phyloP scores from a whole-genome alignment of 2,113 vertebrate species.

The Bettongia penicillata region DNA sequence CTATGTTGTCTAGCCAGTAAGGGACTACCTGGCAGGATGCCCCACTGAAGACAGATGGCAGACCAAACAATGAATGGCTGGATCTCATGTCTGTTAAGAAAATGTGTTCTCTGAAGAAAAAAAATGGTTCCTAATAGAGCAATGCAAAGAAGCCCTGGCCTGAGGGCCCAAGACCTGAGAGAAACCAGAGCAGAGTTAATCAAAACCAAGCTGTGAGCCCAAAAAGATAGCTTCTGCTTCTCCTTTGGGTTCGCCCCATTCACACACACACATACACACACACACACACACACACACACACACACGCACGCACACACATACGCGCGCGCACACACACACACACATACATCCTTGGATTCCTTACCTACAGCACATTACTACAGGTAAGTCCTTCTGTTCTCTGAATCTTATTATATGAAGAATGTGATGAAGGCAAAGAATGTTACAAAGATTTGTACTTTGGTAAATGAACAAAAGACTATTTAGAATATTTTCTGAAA shows the following conservation, averaged over 20 bases:
- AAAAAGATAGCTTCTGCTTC: neutral
- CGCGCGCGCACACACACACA: neutral
- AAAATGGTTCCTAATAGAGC: neutral
- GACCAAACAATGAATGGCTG: neutral
- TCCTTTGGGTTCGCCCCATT: neutral
- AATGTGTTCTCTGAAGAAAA: neutral
- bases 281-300: neutral
- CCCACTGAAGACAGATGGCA: conserved; percentile 1
- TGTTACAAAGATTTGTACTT: neutral
- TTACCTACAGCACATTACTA: neutral
- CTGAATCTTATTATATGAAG: neutral
- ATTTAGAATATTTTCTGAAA: neutral
- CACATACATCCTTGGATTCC: neutral
- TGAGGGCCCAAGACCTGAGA: neutral
- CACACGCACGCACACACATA: neutral
- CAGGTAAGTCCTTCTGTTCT: neutral
- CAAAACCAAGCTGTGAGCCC: neutral
- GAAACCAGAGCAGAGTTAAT: conserved; percentile 7
- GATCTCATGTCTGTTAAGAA: neutral
- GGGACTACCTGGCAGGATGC: neutral
- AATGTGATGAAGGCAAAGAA: neutral
- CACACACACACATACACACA: no score
- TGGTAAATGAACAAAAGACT: neutral
- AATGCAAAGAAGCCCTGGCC: neutral
- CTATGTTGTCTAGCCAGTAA: neutral